Evolutionary conservation across 2,888 invertebrate genomes (phyloP), one percentile per base, ranked within the genome.

Genomic region (Pharmacophagus antenor): DNA sequence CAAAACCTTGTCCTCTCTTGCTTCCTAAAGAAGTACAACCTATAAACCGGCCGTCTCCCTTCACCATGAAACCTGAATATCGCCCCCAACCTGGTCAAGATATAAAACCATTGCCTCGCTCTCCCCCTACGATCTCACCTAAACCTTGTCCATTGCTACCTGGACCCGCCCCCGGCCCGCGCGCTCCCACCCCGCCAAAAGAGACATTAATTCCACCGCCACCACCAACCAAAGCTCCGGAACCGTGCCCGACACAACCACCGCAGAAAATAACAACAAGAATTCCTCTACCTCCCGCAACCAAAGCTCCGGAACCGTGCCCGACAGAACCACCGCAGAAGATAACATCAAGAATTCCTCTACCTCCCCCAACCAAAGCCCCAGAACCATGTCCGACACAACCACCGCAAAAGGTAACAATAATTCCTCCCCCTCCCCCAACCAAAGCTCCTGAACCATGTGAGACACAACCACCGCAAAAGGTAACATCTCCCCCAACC

Each of bases 201-300:
- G 41, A 41, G 3, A 17, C 22, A 20, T 42, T 15, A 31, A 31
- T 12, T 7, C 31, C 31, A 10, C 23, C 2, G 20, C 46, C 47
- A 20, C 20, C 58, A 23, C 47, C 31, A 23, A 47, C 52, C n/a
- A 58, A 23, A 41, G 41, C 46, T 15, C 52, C 31, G 15, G 23
- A 37, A 27, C 37, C 58, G 1, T 27, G 37, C 7, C 52, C 49
- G 15, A 37, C 52, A 21, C 20, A 22, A n/a, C 53, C 53, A 41
- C 47, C 58, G 1, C 48, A 20, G n/a, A 10, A 31, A 37, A 47
- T 22, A 27, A 41, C 21, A 46, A 31, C 47, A 1, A 56, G n/a
- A 12, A 15, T 20, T 20, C 50, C 42, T 21, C 46, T 31, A 21
- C 46, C 46, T 4, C n/a, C 42, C 17, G 22, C 58, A 31, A 44